Evolutionary conservation across 1,140 invertebrate species (phyloP).

Genomic region (Diorhabda elongata): DNA sequence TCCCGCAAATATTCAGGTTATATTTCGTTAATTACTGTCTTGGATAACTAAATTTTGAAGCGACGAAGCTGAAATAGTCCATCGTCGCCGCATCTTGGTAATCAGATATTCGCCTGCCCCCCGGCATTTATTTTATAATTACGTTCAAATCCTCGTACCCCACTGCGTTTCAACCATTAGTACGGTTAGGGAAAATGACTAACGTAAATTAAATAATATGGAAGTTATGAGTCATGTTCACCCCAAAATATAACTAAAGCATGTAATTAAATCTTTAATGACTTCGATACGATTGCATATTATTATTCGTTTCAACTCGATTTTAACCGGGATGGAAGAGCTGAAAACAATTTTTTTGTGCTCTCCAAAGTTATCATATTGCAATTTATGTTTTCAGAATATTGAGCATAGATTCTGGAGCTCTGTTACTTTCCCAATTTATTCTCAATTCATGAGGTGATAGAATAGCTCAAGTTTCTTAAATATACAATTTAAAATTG

Average conservation of each 20-base stretch:
- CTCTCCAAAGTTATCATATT: too few relatives aligned
- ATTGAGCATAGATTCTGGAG: too few relatives aligned
- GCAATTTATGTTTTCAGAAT: too few relatives aligned
- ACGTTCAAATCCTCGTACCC: constrained; percentile 29
- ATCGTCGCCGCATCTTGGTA: constrained; percentile 33
- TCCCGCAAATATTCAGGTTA: constrained; percentile 5
- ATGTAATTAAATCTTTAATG: too few relatives aligned
- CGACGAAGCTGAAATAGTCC: constrained; percentile 36
- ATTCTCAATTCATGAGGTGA: too few relatives aligned
- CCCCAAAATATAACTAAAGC: not conserved
- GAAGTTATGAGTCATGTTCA: not conserved
- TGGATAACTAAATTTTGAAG: constrained; percentile 32
- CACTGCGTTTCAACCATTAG: not conserved
- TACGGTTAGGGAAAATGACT: not conserved
- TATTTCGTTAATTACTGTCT: constrained; percentile 31
- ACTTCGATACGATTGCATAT: too few relatives aligned
- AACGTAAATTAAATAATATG: not conserved
- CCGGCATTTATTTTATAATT: constrained; percentile 42
- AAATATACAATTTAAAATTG: too few relatives aligned
- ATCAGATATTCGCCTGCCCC: constrained; percentile 42
- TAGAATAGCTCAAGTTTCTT: too few relatives aligned
- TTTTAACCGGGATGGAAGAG: too few relatives aligned
- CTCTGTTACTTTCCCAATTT: too few relatives aligned
- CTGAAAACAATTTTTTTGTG: too few relatives aligned
- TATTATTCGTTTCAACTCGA: too few relatives aligned